A percentile compares a stretch with the other conserved stretches of the same genome.
Conservation (phyloP, 2,113 vertebrate species). For the Odontesthes bonariensis region DNA sequence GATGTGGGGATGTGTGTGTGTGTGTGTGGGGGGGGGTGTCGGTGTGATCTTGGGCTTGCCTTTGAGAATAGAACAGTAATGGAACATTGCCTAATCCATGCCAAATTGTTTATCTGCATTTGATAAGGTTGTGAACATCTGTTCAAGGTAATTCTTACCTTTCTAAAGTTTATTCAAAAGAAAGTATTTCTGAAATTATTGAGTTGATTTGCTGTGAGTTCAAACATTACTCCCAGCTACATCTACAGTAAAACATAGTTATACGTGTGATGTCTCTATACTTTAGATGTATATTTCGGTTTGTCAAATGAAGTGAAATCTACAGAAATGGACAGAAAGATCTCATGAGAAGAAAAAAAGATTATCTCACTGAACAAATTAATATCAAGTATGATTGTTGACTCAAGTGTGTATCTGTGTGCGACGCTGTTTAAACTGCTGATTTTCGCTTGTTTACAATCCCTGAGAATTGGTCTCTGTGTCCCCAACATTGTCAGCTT, state of each 20-base stretch:
- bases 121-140: slow-evolving; percentile 26
- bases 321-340: background rate
- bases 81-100: slow-evolving; percentile 43
- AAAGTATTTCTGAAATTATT: background rate
- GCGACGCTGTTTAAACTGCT: slow-evolving; percentile 35
- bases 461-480: slow-evolving; percentile 77
- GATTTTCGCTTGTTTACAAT: slow-evolving; percentile 60
- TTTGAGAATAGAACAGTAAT: slow-evolving; percentile 37
- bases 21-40: slow-evolving; percentile 5
- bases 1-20: slow-evolving; percentile 53
- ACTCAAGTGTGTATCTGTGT: background rate
- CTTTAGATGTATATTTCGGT: background rate
- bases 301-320: background rate
- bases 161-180: slow-evolving; percentile 22
- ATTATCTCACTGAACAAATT: background rate
- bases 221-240: slow-evolving; percentile 1
- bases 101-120: slow-evolving; percentile 34
- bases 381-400: background rate
- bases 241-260: background rate
- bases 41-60: slow-evolving; percentile 11
- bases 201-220: background rate
- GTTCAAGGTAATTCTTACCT: slow-evolving; percentile 20
- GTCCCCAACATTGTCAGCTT: slow-evolving; percentile 82
- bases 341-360: no score
- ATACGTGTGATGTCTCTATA: background rate